Evolutionary conservation across 2,888 invertebrate species (phyloP).

Genomic region (Willowsia nigromaculata): DNA sequence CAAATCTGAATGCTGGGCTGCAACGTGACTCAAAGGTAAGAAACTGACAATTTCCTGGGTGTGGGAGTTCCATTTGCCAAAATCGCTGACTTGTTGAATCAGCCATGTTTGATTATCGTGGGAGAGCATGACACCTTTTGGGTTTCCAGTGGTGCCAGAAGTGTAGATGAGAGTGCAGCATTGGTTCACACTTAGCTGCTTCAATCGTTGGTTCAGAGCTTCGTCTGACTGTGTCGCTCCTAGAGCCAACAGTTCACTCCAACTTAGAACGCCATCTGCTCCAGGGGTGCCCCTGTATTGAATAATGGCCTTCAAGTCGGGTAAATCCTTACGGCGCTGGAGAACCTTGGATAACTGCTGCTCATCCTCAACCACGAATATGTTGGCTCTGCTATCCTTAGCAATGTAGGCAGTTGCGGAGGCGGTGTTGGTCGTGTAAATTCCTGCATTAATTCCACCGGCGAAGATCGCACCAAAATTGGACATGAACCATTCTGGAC

Average conservation of each 20-base stretch:
- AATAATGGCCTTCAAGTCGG: slow-evolving; percentile 89
- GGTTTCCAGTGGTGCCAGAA: slow-evolving; percentile 92
- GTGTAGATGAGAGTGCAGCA: slow-evolving; percentile 93
- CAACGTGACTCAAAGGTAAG: slow-evolving; percentile 93
- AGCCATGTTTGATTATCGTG: slow-evolving; percentile 93
- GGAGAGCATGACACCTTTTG: slow-evolving; percentile 85
- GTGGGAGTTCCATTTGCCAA: slow-evolving; percentile 81
- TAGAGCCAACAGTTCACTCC: slow-evolving; percentile 88
- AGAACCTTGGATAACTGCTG: slow-evolving; percentile 92
- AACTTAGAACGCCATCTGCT: slow-evolving; percentile 80
- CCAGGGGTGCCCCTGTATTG: slow-evolving; percentile 84
- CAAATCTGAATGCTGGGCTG: slow-evolving; percentile 86
- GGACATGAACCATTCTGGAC: slow-evolving; percentile 93
- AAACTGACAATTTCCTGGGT: slow-evolving; percentile 87
- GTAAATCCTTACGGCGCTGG: slow-evolving; percentile 85
- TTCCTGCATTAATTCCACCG: slow-evolving; percentile 90
- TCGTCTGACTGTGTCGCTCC: slow-evolving; percentile 86
- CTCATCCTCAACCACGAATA: slow-evolving; percentile 92
- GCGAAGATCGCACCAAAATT: slow-evolving; percentile 89
- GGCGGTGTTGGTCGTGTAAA: slow-evolving; percentile 94
- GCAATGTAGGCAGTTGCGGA: slow-evolving; percentile 91
- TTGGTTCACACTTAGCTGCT: slow-evolving; percentile 88
- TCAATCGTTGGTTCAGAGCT: slow-evolving; percentile 85
- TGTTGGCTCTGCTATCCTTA: slow-evolving; percentile 88
- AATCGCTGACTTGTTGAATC: slow-evolving; percentile 83